These are phyloP conservation scores for Phodopus roborovskii DNA, from an alignment of 2,113 vertebrate genomes.

Conservation along the genomic window DNA sequence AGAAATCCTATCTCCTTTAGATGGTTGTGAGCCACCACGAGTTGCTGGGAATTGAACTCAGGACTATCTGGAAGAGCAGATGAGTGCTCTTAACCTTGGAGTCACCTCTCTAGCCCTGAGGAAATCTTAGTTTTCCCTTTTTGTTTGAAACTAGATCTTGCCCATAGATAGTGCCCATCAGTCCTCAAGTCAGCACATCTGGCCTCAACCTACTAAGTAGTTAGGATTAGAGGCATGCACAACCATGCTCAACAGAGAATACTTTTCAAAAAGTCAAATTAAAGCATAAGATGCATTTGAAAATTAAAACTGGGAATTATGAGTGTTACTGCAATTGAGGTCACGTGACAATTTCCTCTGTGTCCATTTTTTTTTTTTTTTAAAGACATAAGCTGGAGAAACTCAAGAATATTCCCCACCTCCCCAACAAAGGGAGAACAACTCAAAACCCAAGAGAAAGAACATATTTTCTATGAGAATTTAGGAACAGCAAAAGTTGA, in stretches of 20 bases:
- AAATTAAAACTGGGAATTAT: slow-evolving; percentile 27
- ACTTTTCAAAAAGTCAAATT: slow-evolving; percentile 5
- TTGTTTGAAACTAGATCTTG: not conserved
- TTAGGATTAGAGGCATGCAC: too few species aligned
- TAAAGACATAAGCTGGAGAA: not conserved
- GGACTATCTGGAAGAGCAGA: not conserved
- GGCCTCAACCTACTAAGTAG: not conserved
- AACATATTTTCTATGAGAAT: slow-evolving; percentile 53
- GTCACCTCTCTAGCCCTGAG: not conserved
- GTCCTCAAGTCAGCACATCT: not conserved
- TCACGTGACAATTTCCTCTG: slow-evolving; percentile 14
- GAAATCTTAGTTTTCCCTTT: not conserved
- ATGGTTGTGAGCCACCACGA: not conserved
- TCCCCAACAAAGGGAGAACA: not conserved
- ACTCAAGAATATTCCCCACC: not conserved
- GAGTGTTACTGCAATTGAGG: slow-evolving; percentile 8
- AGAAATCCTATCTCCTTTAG: not conserved
- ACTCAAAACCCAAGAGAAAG: slow-evolving; percentile 51
- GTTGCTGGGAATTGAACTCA: not conserved
- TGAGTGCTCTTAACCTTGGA: not conserved
- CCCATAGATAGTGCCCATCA: not conserved
- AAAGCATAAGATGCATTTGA: not conserved
- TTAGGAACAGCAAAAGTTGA: slow-evolving; percentile 25
- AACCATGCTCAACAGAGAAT: not conserved
- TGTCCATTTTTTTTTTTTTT: not conserved